Evolutionary conservation across 1,140 invertebrate species (phyloP).

Genomic region (Batillaria attramentaria): DNA sequence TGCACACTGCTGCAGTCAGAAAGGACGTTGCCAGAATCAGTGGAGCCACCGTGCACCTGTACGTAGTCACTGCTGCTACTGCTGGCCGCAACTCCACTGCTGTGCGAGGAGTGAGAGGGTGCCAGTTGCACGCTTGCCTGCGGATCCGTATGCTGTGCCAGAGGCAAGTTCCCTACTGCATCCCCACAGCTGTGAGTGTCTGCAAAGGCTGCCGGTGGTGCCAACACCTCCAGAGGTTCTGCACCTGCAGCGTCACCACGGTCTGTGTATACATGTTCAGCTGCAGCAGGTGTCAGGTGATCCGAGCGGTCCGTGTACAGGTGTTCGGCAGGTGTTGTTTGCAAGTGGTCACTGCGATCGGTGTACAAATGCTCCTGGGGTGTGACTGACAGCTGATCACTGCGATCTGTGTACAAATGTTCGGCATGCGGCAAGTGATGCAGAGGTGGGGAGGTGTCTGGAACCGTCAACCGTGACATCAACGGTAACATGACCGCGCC

Average conservation of each 20-base stretch:
- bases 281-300: not conserved
- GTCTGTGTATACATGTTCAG: slow-evolving; percentile 22
- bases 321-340: too few relatives aligned
- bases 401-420: too few relatives aligned
- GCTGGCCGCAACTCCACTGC: not conserved
- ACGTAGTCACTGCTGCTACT: not conserved
- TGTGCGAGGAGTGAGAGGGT: not conserved
- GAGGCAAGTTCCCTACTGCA: not conserved
- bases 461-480: slow-evolving; percentile 2
- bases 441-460: slow-evolving; percentile 11
- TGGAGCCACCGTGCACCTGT: not conserved
- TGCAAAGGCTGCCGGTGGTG: not conserved
- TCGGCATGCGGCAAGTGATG: not conserved
- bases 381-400: too few relatives aligned
- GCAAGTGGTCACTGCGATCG: too few relatives aligned
- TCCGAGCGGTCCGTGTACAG: too few relatives aligned
- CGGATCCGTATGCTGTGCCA: not conserved
- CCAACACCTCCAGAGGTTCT: slow-evolving; percentile 18
- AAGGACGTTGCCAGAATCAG: not conserved
- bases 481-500: not conserved
- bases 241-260: not conserved
- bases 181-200: not conserved
- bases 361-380: too few relatives aligned
- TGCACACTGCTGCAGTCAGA: not conserved
- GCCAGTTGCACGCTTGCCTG: not conserved